Evolutionary conservation across 1,140 invertebrate genomes (phyloP).

Genomic region (Drosophila sp.): DNA sequence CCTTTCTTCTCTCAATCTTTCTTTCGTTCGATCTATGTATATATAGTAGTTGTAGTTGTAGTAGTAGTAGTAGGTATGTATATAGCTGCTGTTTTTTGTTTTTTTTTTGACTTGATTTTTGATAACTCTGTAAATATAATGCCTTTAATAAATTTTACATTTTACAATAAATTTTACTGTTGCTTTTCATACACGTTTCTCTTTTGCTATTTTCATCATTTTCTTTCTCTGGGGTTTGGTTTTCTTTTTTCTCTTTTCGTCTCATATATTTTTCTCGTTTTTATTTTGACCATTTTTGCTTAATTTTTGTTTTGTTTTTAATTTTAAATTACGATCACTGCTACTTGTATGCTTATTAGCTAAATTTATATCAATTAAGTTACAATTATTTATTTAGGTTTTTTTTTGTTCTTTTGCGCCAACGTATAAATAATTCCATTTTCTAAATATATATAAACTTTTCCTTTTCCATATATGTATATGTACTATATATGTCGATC

Average conservation of each 20-base stretch:
- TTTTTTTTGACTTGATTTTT: conserved; percentile 27
- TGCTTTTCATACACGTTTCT: conserved; percentile 79
- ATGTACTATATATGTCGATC: conserved; percentile 35
- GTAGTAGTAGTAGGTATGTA: conserved; percentile 1
- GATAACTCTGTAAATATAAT: conserved; percentile 66
- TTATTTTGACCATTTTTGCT: conserved; percentile 9
- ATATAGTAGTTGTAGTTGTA: conserved; percentile 2
- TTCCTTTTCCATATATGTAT: conserved; percentile 69
- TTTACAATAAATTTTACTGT: conserved; percentile 72
- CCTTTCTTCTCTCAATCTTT: too few species aligned
- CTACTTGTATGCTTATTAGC: conserved; percentile 71
- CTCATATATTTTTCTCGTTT: conserved; percentile 1
- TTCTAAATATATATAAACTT: conserved; percentile 81
- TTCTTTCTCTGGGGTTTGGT: conserved; percentile 41
- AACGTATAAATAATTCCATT: conserved; percentile 78
- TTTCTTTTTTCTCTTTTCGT: conserved; percentile 29
- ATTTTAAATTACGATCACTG: conserved; percentile 81
- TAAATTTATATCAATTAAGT: conserved; percentile 77
- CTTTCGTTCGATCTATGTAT: not conserved
- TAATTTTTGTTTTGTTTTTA: conserved; percentile 50
- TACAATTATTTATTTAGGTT: conserved; percentile 61
- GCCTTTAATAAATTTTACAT: conserved; percentile 63
- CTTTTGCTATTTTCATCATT: conserved; percentile 52
- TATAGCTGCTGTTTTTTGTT: conserved; percentile 13
- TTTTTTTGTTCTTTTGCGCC: conserved; percentile 69